phyloP scores from a whole-genome alignment of 2,797 vertebrate genomes.

The Anguilla marmorata region DNA sequence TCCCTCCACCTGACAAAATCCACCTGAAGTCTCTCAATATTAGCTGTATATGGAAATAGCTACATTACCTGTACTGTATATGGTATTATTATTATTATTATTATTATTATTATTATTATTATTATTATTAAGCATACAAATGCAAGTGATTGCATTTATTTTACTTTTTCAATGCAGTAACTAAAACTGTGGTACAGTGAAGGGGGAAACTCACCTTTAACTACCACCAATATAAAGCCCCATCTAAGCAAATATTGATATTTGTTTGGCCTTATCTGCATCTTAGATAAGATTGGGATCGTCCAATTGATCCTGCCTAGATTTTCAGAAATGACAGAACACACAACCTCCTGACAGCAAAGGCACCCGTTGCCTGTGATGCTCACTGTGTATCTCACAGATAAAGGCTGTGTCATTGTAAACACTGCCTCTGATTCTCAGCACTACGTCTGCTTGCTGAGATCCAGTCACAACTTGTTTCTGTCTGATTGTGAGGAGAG shows the following conservation, averaged over 20 bases:
- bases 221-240: not conserved
- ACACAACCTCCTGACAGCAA: not conserved
- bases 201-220: not conserved
- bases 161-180: not conserved
- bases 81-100: not conserved
- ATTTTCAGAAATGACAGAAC: not conserved
- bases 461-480: not conserved
- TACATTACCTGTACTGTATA: not conserved
- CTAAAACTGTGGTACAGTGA: not conserved
- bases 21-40: not conserved
- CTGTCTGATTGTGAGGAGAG: not conserved
- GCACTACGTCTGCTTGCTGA: not conserved
- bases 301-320: not conserved
- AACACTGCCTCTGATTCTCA: not conserved
- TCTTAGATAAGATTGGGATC: not conserved
- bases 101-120: not conserved
- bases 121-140: not conserved
- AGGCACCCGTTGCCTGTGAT: not conserved
- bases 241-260: not conserved
- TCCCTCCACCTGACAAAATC: not conserved
- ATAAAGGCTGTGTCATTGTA: constrained; percentile 13
- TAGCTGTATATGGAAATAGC: not conserved
- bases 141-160: too few relatives aligned
- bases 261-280: not conserved
- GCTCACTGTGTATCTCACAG: not conserved